Conservation (phyloP, 2,113 vertebrate species). For the Oxygymnocypris stewartii region DNA sequence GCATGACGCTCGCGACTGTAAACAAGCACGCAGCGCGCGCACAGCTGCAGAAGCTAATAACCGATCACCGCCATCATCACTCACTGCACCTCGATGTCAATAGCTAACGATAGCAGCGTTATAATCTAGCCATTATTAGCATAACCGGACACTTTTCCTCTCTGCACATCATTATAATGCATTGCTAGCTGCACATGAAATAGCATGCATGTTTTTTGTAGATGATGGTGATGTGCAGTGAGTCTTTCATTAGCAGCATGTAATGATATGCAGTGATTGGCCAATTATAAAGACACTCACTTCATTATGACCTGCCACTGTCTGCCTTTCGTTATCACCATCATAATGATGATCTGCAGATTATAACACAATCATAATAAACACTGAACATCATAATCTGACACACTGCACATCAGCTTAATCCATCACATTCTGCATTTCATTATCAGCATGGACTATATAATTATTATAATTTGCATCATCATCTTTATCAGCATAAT, state of each 20-base stretch:
- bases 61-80: background rate
- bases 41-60: constrained; percentile 1
- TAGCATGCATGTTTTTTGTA: background rate
- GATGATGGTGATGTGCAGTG: background rate
- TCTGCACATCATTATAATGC: background rate
- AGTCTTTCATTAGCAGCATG: background rate
- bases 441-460: too few species aligned
- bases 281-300: background rate
- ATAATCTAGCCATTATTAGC: background rate
- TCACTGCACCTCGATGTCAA: background rate
- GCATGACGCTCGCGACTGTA: constrained; percentile 16
- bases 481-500: too few species aligned
- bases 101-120: background rate
- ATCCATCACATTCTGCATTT: background rate
- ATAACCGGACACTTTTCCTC: background rate
- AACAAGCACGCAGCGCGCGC: constrained; percentile 35
- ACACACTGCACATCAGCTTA: background rate
- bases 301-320: background rate
- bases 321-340: background rate
- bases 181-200: background rate
- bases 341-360: background rate
- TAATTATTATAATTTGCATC: too few species aligned
- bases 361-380: background rate
- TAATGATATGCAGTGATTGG: background rate
- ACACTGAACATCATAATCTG: background rate